Base-by-base conservation (phyloP, 1,140 invertebrate species). In the Platyscapa corneri region DNA sequence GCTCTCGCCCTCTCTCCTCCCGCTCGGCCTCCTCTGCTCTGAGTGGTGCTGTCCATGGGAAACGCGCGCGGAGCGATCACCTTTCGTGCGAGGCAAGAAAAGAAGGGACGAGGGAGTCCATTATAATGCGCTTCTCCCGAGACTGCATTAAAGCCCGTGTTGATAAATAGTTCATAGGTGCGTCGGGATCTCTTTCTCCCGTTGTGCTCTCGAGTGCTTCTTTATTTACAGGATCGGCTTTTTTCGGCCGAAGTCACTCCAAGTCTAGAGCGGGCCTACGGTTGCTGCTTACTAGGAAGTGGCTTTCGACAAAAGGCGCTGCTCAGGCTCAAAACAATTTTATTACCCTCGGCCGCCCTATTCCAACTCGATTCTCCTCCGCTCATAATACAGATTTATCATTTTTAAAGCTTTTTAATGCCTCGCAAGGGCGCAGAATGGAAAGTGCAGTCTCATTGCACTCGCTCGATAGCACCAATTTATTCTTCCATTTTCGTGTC, bases 161-260 rank as follows among this genome's bases (percentile, higher is more conserved):
- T 91, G 91, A 91, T 92, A 92, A 91, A 92, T 92, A 88, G 88
- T 88, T 89, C 87, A 87, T 88, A 87, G 84, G 64, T 81, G 56
- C 37, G 65, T 67, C 34, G 23, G 72, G 46, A 23, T 32, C 23
- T 37, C 34, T n/a, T 56, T 53, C 74, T 78, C 56, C 74, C 16
- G 72, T 10, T 30, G 78, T 34, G 70, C 79, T 60, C 74, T 77
- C 46, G 27, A 70, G 49, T 72, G 65, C 37, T 34, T 72, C n/a
- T 80, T 80, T 80, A 80, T 85, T 80, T 65, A 79, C 39, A 32
- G 53, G 49, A 18, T n/a, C 10, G 65, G 30, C 37, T 70, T 77
- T 76, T 77, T 64, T 83, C 20, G 37, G 27, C 65, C 42, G 3
- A 8, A 56, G 23, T 37, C 18, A 65, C n/a, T 75, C 20, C n/a